Evolutionary conservation across 64 coral and sea anemone genomes (phyloP).

Genomic region (Orbicella faveolata): DNA sequence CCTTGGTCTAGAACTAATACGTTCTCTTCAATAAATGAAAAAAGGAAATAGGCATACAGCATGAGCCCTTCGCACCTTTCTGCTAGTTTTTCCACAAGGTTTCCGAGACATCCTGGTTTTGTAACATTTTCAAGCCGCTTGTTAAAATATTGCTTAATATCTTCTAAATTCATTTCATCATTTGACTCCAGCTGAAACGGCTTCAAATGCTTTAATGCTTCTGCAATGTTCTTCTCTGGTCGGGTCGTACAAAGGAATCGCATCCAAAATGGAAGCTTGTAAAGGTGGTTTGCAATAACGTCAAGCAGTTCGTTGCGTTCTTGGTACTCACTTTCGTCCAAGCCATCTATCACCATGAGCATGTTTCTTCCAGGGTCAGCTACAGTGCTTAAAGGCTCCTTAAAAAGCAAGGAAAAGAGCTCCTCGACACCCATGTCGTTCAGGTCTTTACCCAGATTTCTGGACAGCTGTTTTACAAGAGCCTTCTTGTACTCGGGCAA

Average conservation of each 20-base stretch:
- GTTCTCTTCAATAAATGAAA: too few relatives aligned
- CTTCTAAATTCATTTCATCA: too few relatives aligned
- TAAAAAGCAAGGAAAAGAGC: conserved; percentile 38
- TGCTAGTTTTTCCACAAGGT: neutral
- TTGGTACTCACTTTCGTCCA: conserved; percentile 21
- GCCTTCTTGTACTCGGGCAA: conserved; percentile 31
- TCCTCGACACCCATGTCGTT: conserved; percentile 42
- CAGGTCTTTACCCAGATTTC: neutral
- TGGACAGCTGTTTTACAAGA: neutral
- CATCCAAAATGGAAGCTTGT: conserved; percentile 22
- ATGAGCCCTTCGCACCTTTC: too few relatives aligned
- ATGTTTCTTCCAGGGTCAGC: neutral
- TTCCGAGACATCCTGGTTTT: too few relatives aligned
- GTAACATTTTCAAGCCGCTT: too few relatives aligned
- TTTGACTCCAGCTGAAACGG: too few relatives aligned
- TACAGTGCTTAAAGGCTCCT: conserved; percentile 14
- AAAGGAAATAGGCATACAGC: too few relatives aligned
- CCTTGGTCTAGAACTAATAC: too few relatives aligned
- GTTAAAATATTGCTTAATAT: too few relatives aligned
- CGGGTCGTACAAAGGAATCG: conserved; percentile 45
- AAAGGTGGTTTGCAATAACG: neutral
- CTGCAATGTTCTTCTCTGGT: neutral
- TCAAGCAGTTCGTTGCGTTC: neutral
- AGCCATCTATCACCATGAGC: conserved; percentile 44
- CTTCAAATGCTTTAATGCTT: neutral